Evolutionary conservation across 2,888 invertebrate species (phyloP).

Genomic region (Agrotis exclamationis): DNA sequence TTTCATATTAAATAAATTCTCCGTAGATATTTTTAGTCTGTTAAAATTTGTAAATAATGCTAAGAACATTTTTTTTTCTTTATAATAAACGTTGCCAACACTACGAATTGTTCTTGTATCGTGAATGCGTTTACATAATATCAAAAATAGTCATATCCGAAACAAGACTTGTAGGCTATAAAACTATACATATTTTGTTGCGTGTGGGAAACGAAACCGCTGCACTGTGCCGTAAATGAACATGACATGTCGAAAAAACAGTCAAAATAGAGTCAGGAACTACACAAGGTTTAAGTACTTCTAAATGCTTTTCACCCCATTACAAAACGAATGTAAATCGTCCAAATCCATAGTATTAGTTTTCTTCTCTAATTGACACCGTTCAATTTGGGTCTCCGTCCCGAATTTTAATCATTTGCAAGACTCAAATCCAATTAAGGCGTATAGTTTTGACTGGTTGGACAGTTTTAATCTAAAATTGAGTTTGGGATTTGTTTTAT

Average conservation of each 20-base stretch:
- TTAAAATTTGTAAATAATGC: too few relatives aligned
- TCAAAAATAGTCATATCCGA: too few relatives aligned
- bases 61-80: too few relatives aligned
- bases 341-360: constrained; percentile 20
- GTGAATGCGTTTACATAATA: too few relatives aligned
- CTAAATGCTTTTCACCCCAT: background rate
- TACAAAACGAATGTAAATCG: constrained; percentile 32
- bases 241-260: background rate
- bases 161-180: too few relatives aligned
- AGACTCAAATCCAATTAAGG: constrained; percentile 45
- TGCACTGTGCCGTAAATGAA: too few relatives aligned
- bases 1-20: background rate
- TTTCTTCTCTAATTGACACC: constrained; percentile 42
- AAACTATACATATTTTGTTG: too few relatives aligned
- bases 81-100: too few relatives aligned
- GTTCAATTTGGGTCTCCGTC: constrained; percentile 20
- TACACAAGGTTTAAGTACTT: background rate
- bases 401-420: constrained; percentile 50
- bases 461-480: constrained; percentile 25
- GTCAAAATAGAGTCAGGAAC: background rate
- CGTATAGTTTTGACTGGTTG: constrained; percentile 25
- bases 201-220: too few relatives aligned
- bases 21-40: too few relatives aligned
- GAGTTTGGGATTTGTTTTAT: background rate
- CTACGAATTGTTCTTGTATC: too few relatives aligned